These are phyloP conservation scores for Arothron firmamentum DNA, from an alignment of 2,113 vertebrate genomes.

Conservation along the genomic window DNA sequence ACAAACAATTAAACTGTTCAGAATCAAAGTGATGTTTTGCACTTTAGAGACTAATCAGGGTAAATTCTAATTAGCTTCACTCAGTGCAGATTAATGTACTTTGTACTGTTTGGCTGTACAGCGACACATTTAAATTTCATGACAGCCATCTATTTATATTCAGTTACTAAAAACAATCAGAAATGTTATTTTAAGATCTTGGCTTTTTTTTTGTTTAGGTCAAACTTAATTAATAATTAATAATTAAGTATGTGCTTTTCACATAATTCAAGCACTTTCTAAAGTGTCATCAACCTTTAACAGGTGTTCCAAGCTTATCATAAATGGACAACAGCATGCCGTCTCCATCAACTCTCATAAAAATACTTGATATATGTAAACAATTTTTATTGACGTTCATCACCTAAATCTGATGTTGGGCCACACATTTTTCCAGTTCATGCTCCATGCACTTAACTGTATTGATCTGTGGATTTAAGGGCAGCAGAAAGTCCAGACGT, in stretches of 20 bases:
- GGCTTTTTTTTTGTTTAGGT: too few species aligned
- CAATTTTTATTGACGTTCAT: background rate
- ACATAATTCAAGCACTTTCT: too few species aligned
- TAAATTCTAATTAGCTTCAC: background rate
- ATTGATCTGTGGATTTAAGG: background rate
- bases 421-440: background rate
- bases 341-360: too few species aligned
- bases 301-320: background rate
- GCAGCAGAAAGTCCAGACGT: slow-evolving; percentile 8
- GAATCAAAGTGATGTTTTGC: background rate
- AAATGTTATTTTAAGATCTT: background rate
- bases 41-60: background rate
- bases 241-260: too few species aligned
- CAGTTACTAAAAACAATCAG: background rate
- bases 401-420: too few species aligned
- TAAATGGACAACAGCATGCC: background rate
- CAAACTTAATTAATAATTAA: too few species aligned
- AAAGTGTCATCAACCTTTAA: background rate
- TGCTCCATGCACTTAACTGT: background rate
- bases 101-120: slow-evolving; percentile 1
- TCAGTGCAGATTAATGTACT: slow-evolving; percentile 5
- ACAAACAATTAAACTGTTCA: too few species aligned
- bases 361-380: background rate
- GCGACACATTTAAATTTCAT: background rate
- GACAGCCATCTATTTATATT: background rate